Conservation (phyloP, 2,797 vertebrate genomes). For the Danionella dracula region DNA sequence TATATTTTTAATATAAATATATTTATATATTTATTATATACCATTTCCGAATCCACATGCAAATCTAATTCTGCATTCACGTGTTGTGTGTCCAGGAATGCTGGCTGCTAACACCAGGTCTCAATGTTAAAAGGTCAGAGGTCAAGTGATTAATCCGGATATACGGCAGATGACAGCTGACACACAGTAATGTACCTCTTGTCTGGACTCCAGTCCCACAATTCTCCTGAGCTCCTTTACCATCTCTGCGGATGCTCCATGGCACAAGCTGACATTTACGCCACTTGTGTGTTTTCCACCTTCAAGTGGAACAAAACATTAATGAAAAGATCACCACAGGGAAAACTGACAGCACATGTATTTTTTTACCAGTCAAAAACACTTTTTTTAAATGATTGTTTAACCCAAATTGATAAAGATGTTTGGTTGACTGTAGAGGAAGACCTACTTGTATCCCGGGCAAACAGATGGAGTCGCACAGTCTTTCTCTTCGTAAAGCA, state of each 20-base stretch:
- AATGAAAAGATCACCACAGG: neutral
- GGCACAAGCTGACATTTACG: conserved; percentile 92
- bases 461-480: conserved; percentile 75
- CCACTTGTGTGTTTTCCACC: conserved; percentile 98
- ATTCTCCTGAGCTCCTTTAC: conserved; percentile 83
- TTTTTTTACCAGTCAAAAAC: neutral
- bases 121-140: neutral
- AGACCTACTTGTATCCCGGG: conserved; percentile 82
- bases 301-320: conserved; percentile 49
- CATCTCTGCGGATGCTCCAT: conserved; percentile 83
- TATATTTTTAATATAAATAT: too few species aligned
- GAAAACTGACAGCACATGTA: neutral
- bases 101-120: neutral
- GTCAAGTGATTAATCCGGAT: too few species aligned
- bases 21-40: too few species aligned
- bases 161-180: neutral
- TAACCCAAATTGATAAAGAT: too few species aligned
- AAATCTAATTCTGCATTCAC: too few species aligned
- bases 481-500: conserved; percentile 84
- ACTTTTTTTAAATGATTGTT: neutral
- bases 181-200: conserved; percentile 90
- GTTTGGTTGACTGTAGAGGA: neutral
- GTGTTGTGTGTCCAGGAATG: too few species aligned
- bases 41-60: too few species aligned
- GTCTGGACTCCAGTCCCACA: conserved; percentile 92